Percentiles rank a stretch among this genome's conserved stretches.
These are phyloP conservation scores for Lagocephalus sceleratus DNA, from an alignment of 2,797 vertebrate genomes.

Conservation along the genomic window DNA sequence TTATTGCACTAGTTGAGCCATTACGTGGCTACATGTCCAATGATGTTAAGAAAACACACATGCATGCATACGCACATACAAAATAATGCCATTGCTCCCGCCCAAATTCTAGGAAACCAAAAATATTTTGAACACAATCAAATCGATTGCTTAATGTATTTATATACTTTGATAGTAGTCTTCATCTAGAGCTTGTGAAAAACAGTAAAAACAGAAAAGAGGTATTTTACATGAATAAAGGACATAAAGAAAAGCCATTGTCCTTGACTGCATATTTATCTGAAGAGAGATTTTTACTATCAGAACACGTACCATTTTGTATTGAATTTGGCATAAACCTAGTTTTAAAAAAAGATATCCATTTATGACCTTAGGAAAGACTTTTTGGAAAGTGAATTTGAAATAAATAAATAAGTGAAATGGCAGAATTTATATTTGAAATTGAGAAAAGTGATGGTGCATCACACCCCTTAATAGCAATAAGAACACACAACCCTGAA, in stretches of 20 bases:
- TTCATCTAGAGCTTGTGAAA: conserved; percentile 14
- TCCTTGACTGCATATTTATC: conserved; percentile 2
- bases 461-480: too few species aligned
- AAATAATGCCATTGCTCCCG: background rate
- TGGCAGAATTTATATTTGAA: background rate
- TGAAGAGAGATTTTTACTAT: background rate
- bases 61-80: background rate
- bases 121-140: background rate
- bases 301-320: conserved; percentile 17
- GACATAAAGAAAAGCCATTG: conserved; percentile 40
- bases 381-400: background rate
- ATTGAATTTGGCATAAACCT: conserved; percentile 11
- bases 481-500: too few species aligned
- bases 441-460: too few species aligned
- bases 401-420: conserved; percentile 23
- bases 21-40: conserved; percentile 39
- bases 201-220: conserved; percentile 18
- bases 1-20: conserved; percentile 67
- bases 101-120: background rate
- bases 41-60: background rate
- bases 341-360: conserved; percentile 11
- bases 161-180: conserved; percentile 46
- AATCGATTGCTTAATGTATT: conserved; percentile 15
- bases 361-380: background rate
- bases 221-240: conserved; percentile 31